Evolutionary conservation across 2,888 invertebrate genomes (phyloP).

Genomic region (Spilosoma lubricipeda): DNA sequence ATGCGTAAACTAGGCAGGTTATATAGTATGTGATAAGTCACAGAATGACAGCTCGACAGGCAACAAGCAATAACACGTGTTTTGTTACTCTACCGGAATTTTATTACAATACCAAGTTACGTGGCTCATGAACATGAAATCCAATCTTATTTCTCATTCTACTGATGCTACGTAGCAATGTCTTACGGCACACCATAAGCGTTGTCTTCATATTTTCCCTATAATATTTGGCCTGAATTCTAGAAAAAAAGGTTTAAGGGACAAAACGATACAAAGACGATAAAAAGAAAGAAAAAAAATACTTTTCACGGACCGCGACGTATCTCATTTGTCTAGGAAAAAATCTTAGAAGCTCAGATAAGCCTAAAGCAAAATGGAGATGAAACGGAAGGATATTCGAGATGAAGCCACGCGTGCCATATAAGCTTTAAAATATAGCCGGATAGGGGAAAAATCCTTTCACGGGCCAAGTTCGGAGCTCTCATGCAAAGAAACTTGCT

Average conservation of each 20-base stretch:
- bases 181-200: conserved; percentile 34
- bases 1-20: conserved; percentile 47
- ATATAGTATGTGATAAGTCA: conserved; percentile 60
- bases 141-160: conserved; percentile 56
- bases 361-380: conserved; percentile 78
- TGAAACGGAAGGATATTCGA: conserved; percentile 74
- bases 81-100: conserved; percentile 60
- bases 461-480: conserved; percentile 44
- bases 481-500: conserved; percentile 53
- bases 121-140: conserved; percentile 57
- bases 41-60: conserved; percentile 60
- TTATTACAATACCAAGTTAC: conserved; percentile 61
- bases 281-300: conserved; percentile 57
- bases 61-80: conserved; percentile 67
- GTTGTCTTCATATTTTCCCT: conserved; percentile 39
- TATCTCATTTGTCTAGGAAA: conserved; percentile 70
- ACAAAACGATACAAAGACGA: conserved; percentile 49
- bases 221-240: conserved; percentile 44
- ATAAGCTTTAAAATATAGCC: conserved; percentile 75
- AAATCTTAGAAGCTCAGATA: conserved; percentile 69
- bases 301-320: conserved; percentile 55
- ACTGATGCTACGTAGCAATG: conserved; percentile 31
- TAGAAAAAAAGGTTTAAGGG: conserved; percentile 42
- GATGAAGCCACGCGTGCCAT: conserved; percentile 63
- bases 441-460: conserved; percentile 61